phyloP scores from a whole-genome alignment of 1,140 invertebrate genomes.

The Drosophila melanogaster region Release_6_plus_ISO1_MT NT_033779.5:17786501-17787000 shows the following conservation, averaged over 20 bases:
- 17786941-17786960: slow-evolving; percentile 15
- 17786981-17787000: slow-evolving; percentile 65
- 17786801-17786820: slow-evolving; percentile 41
- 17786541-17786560: background rate
- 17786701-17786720: slow-evolving; percentile 76
- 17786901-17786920: slow-evolving; percentile 18
- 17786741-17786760: slow-evolving; percentile 41
- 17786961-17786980: slow-evolving; percentile 13
- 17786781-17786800: slow-evolving; percentile 50
- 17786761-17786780: slow-evolving; percentile 41
- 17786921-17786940: background rate
- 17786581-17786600: slow-evolving; percentile 60
- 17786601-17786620: slow-evolving; percentile 56
- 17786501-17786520: slow-evolving; percentile 53
- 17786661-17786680: slow-evolving; percentile 7
- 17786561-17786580: slow-evolving; percentile 20
- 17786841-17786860: slow-evolving; percentile 34
- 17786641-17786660: background rate
- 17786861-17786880: slow-evolving; percentile 61
- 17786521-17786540: slow-evolving; percentile 21
- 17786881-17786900: slow-evolving; percentile 38
- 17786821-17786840: slow-evolving; percentile 43
- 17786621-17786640: slow-evolving; percentile 16
- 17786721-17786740: slow-evolving; percentile 41
- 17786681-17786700: slow-evolving; percentile 62